Percentiles rank a stretch among this genome's conserved stretches.
These are phyloP conservation scores for Orthonychiurus folsomi DNA, from an alignment of 2,888 invertebrate species.

Conservation along the genomic window DNA sequence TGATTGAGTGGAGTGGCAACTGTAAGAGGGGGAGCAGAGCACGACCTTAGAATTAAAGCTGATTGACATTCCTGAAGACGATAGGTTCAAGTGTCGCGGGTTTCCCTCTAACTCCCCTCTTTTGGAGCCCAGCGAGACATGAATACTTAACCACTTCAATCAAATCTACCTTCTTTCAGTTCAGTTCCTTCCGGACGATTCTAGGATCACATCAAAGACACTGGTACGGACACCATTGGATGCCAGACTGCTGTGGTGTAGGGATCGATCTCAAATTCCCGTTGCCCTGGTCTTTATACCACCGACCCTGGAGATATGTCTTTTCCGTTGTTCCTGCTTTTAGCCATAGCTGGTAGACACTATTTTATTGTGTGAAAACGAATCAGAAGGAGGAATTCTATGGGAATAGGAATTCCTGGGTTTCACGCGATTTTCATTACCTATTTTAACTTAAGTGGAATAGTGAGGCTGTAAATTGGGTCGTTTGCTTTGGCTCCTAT, in stretches of 20 bases:
- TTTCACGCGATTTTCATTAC: not conserved
- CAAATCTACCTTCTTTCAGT: not conserved
- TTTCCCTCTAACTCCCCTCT: too few species aligned
- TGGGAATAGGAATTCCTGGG: too few species aligned
- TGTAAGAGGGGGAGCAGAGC: too few species aligned
- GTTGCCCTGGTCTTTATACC: not conserved
- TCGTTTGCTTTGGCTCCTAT: not conserved
- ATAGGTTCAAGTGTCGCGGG: not conserved
- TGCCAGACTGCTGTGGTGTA: too few species aligned
- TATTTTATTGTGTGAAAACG: slow-evolving; percentile 1
- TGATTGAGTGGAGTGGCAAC: not conserved
- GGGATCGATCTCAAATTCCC: too few species aligned
- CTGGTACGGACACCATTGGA: too few species aligned
- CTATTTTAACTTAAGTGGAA: not conserved
- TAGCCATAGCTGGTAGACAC: too few species aligned
- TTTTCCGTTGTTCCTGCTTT: too few species aligned
- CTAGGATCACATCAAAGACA: not conserved
- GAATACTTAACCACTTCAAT: slow-evolving; percentile 1
- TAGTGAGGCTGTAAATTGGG: not conserved
- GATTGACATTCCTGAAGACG: not conserved
- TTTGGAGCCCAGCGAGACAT: not conserved
- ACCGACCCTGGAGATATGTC: not conserved
- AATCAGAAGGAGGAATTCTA: too few species aligned
- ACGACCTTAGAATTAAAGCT: not conserved
- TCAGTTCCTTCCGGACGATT: not conserved